Evolutionary conservation across 2,888 invertebrate genomes (phyloP).

Genomic region (Spatulosminthurus flaviceps): DNA sequence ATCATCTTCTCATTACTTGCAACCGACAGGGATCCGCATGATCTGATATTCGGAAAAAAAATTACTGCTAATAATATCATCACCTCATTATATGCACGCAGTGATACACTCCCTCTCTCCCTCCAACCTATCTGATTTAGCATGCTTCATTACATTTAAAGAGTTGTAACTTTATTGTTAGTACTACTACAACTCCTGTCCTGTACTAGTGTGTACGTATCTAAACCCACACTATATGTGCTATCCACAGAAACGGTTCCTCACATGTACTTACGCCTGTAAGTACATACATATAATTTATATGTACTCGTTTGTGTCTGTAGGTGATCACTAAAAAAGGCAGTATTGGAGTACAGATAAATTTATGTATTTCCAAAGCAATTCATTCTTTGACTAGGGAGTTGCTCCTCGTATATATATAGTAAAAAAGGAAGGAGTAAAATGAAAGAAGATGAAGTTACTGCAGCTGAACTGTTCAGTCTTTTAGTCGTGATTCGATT

Average conservation of each 20-base stretch:
- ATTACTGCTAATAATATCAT: conserved; percentile 39
- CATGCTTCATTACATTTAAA: conserved; percentile 14
- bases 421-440: not conserved
- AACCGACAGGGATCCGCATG: conserved; percentile 46
- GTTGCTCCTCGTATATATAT: too few species aligned
- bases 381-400: not conserved
- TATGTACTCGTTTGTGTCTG: too few species aligned
- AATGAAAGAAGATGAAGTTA: conserved; percentile 5
- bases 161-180: not conserved
- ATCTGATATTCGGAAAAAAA: conserved; percentile 38
- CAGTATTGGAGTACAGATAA: not conserved
- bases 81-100: conserved; percentile 10
- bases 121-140: not conserved
- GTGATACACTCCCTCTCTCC: conserved; percentile 2
- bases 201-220: too few species aligned
- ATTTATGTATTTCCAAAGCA: conserved; percentile 12
- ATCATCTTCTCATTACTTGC: conserved; percentile 43
- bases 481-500: conserved; percentile 40
- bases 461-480: conserved; percentile 18
- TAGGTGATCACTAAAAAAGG: conserved; percentile 1
- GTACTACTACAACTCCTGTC: too few species aligned
- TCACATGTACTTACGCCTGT: not conserved
- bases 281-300: not conserved
- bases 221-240: too few species aligned
- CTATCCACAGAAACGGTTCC: too few species aligned